Conservation (phyloP, 2,797 vertebrate species). For the Cheirogaleus major region DNA sequence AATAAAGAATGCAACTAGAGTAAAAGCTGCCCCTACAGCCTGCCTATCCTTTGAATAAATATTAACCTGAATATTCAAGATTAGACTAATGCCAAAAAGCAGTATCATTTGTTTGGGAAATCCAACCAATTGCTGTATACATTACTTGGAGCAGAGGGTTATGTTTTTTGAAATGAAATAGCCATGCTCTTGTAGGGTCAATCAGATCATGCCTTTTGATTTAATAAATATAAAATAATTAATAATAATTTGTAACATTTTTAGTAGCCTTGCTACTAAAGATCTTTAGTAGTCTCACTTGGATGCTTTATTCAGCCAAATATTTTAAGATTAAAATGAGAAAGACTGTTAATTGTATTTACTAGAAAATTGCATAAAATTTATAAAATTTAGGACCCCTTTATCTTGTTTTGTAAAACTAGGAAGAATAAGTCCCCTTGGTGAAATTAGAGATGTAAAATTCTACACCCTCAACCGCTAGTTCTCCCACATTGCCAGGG, state of each 20-base stretch:
- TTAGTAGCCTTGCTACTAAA: neutral
- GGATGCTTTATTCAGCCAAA: neutral
- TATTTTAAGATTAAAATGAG: conserved; percentile 48
- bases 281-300: too few relatives aligned
- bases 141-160: neutral
- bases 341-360: neutral
- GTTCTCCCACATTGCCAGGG: neutral
- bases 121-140: neutral
- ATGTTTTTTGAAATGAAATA: neutral
- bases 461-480: neutral
- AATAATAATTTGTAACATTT: neutral
- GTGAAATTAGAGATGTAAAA: neutral
- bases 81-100: neutral
- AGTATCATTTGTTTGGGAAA: neutral
- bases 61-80: neutral
- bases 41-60: neutral
- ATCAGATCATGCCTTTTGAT: neutral
- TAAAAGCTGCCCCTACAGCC: neutral
- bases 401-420: neutral
- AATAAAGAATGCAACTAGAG: neutral
- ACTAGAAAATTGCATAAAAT: neutral
- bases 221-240: conserved; percentile 16
- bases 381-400: neutral
- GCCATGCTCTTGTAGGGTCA: neutral
- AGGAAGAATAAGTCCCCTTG: neutral